Base-by-base conservation (phyloP, 2,797 vertebrate species). In the Etheostoma nigrum region DNA sequence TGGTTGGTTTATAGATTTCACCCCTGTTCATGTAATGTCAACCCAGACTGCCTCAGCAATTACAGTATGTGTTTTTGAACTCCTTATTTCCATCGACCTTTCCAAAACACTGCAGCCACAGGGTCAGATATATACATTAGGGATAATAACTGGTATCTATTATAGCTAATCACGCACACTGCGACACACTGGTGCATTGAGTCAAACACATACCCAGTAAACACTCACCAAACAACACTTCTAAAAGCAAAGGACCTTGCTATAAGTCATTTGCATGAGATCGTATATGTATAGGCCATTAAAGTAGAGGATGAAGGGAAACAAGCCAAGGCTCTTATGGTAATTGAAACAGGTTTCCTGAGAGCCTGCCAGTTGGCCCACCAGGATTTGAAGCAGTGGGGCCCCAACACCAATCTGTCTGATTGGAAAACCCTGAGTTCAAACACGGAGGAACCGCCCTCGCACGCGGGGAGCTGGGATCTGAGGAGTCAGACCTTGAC, bases 301-400 rank as follows among this genome's bases (percentile, higher is more conserved):
- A 89, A 89, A 88, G 74, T 89, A 83, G 57, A 83, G 63, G 75
- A 71, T 57, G 63, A 83, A 85, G 81, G 75, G 85, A 89, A 75
- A 74, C 63, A 61, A 85, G 86, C 82, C 87, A 87, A 89, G 61
- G 86, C 86, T 92, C 82, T 94, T 89, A 87, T 77, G 61, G 67
- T 93, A 87, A 93, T 93, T 93, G 88, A 91, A 92, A 89, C 72
- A 84, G 59, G 67, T 73, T 88, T 90, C 61, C 72, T 79, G 82
- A 92, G 75, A 88, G 76, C 63, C 82, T 88, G 85, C 91, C 83
- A 87, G 78, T 89, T 76, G 85, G 65, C 82, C 85, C 72, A 78
- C 75, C 57, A 86, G 62, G 75, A 81, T 87, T 66, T 79, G 64
- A 84, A 81, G 84, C 85, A 82, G 86, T 25, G 59, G 71, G 84